Percentiles rank a stretch among this genome's conserved stretches.
phyloP scores from a whole-genome alignment of 2,113 vertebrate species.

The Chloroceryle aenea region DNA sequence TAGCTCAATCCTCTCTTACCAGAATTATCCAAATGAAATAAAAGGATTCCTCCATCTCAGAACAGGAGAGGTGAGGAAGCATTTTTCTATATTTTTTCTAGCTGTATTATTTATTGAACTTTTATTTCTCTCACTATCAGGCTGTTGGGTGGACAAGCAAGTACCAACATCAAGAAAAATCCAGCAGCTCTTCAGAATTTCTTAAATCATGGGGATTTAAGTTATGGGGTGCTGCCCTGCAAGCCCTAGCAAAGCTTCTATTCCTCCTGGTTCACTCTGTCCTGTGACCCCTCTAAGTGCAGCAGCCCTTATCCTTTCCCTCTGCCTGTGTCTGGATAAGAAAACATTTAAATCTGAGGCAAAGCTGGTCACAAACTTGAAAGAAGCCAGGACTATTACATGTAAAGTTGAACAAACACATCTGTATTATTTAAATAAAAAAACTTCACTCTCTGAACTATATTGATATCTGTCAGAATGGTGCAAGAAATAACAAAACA shows the following conservation, averaged over 20 bases:
- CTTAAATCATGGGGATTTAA: background rate
- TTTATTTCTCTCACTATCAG: background rate
- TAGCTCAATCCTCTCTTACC: background rate
- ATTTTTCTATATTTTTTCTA: background rate
- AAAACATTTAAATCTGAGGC: background rate
- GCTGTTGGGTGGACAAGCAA: background rate
- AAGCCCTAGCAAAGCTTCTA: background rate
- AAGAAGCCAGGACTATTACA: constrained; percentile 8
- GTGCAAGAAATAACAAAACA: background rate
- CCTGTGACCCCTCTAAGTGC: background rate
- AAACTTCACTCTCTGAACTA: background rate
- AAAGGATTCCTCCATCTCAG: background rate
- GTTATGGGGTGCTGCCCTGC: background rate
- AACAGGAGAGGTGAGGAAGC: background rate
- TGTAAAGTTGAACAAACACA: constrained; percentile 15
- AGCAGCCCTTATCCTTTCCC: background rate
- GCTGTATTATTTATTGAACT: background rate
- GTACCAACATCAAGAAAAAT: background rate
- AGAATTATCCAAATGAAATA: background rate
- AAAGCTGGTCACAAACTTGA: background rate
- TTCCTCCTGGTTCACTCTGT: background rate
- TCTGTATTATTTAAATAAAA: constrained; percentile 18
- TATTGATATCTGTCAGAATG: background rate
- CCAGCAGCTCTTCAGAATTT: background rate
- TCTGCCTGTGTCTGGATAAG: background rate